Base-by-base conservation (phyloP, 2,888 invertebrate species). In the Sinopyrophorus schimmeli region DNA sequence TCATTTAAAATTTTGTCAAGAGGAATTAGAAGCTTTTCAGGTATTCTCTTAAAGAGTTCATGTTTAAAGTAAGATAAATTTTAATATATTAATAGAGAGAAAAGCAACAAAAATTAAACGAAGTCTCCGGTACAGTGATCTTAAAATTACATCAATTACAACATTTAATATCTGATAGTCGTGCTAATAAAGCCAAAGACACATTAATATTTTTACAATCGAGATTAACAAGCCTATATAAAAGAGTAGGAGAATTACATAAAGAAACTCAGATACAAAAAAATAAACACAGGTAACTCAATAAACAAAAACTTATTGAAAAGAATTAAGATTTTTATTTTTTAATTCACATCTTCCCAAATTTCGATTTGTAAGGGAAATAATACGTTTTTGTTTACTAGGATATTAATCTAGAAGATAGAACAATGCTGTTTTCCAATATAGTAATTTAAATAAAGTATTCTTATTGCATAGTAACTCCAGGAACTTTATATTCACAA, bases 41-140 rank as follows among this genome's bases (percentile, higher is more conserved):
- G n/a, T n/a, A n/a, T n/a, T n/a, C n/a, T n/a, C n/a, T n/a, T n/a
- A n/a, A n/a, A n/a, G n/a, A n/a, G n/a, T n/a, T n/a, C n/a, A n/a
- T n/a, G n/a, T n/a, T n/a, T n/a, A n/a, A n/a, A n/a, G n/a, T n/a
- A n/a, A n/a, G n/a, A n/a, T n/a, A n/a, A n/a, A n/a, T n/a, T n/a
- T n/a, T n/a, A n/a, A n/a, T n/a, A n/a, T n/a, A n/a, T n/a, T 86
- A 84, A 63, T 79, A 85, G 77, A 75, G 79, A 61, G 81, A 84
- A 67, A 83, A 88, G 70, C 92, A 92, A 70, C 78, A 77, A 48
- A 79, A 85, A 66, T 71, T 94, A 65, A 93, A 92, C 64, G 83
- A 89, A 42, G 82, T 93, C 2, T 81, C 86, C 37, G 78, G 82
- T 47, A 80, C 84, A 2, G 79, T 88, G 0, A 73, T 89, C 5